Percentiles rank a stretch among this genome's conserved stretches.
These are phyloP conservation scores for Dorcus hopei DNA, from an alignment of 2,888 invertebrate genomes.

Conservation along the genomic window DNA sequence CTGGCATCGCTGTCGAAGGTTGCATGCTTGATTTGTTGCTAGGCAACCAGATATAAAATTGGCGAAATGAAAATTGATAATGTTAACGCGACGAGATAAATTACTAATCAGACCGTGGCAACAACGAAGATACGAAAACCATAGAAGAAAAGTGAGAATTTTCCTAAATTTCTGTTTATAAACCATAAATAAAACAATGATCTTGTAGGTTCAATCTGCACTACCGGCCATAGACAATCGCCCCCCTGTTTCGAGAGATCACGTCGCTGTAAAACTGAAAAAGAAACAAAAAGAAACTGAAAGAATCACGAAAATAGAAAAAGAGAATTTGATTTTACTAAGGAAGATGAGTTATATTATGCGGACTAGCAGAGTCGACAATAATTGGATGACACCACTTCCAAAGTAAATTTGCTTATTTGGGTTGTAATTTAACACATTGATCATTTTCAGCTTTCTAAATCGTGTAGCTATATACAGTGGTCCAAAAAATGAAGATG, in stretches of 20 bases:
- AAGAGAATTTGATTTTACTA: conserved; percentile 66
- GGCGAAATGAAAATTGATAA: conserved; percentile 31
- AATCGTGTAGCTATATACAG: conserved; percentile 29
- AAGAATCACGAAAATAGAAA: conserved; percentile 60
- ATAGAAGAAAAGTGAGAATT: conserved; percentile 60
- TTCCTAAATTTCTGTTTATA: background rate
- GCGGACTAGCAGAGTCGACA: conserved; percentile 64
- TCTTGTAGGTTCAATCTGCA: conserved; percentile 58
- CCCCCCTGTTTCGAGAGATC: conserved; percentile 61
- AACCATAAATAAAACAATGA: background rate
- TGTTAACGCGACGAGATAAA: conserved; percentile 71
- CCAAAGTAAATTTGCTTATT: conserved; percentile 52
- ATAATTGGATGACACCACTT: conserved; percentile 62
- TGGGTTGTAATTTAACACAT: conserved; percentile 1
- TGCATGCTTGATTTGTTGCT: conserved; percentile 3
- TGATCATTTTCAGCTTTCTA: conserved; percentile 27
- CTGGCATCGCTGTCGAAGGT: too few species aligned
- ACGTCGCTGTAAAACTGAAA: conserved; percentile 67
- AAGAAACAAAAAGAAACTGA: conserved; percentile 68
- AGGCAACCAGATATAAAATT: conserved; percentile 5
- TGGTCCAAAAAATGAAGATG: conserved; percentile 3
- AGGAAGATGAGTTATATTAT: conserved; percentile 66
- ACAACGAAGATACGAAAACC: conserved; percentile 65
- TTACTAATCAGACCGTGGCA: conserved; percentile 69
- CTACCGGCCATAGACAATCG: conserved; percentile 65